Evolutionary conservation across 2,888 invertebrate genomes (phyloP), one percentile per base, ranked within the genome.

Genomic region (Euproctis similis): DNA sequence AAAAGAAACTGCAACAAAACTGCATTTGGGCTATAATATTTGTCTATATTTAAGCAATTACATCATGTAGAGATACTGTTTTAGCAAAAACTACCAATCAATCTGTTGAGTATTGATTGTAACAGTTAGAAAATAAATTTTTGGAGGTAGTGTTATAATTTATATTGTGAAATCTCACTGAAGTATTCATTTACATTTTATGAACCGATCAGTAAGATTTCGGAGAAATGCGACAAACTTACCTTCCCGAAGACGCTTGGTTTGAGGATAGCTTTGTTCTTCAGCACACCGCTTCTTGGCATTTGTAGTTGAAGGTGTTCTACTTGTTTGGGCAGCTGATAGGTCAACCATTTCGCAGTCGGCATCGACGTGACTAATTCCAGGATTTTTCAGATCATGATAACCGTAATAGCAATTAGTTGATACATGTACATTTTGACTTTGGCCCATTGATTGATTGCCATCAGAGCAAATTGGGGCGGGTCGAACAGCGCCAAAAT

Each of bases 321-420:
- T 48, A 32, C 32, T 46, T 13, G 44, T 28, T 14, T 43, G 44
- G 31, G 45, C 42, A 27, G 28, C 24, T 21, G 62, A 53, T 31
- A 62, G 50, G 40, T 80, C 80, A 26, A 59, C 39, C 81, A 82
- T 84, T 65, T 85, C 84, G 58, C 73, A 77, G 66, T 78, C 78
- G 7, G 56, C 60, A 32, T 54, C 61, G 39, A 52, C 52, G 46
- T 61, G 51, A 31, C 43, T 39, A 35, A 60, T 50, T 31, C 43
- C 39, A 14, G 50, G 28, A 28, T 37, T 60, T 46, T 73, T 71
- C 10, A 67, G 47, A 37, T 73, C 66, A 31, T 85, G 84, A 57
- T 72, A 86, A 28, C 86, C 86, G 42, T 86, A 86, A 51, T 86
- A 86, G 48, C 82, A 82, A 59, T 86, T 85, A 23, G 76, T 80